Evolutionary conservation across 1,140 invertebrate genomes (phyloP).

Genomic region (Sminthurides bifidus): DNA sequence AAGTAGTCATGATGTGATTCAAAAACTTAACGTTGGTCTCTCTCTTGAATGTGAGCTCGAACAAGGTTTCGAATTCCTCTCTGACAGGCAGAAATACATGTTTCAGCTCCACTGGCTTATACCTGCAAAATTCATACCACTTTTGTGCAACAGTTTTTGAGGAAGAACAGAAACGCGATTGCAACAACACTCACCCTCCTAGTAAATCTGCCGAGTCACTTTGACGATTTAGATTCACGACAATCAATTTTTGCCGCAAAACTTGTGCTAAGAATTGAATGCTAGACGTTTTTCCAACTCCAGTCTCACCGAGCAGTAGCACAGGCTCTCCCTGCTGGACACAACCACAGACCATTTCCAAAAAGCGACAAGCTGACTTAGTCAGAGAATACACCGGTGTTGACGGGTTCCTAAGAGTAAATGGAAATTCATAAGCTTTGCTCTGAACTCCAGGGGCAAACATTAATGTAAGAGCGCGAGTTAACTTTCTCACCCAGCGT

Average conservation of each 20-base stretch:
- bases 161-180: no score
- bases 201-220: constrained; percentile 91
- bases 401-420: no score
- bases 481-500: no score
- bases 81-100: constrained; percentile 67
- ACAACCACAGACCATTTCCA: constrained; percentile 77
- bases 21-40: constrained; percentile 78
- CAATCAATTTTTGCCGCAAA: constrained; percentile 69
- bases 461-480: no score
- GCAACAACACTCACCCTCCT: no score
- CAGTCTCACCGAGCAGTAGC: constrained; percentile 93
- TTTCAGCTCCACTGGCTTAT: constrained; percentile 88
- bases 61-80: constrained; percentile 74
- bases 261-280: constrained; percentile 83
- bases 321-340: constrained; percentile 77
- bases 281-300: constrained; percentile 94
- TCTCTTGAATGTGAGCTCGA: constrained; percentile 62
- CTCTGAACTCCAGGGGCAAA: no score
- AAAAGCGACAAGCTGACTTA: constrained; percentile 57
- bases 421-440: no score
- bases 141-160: background rate
- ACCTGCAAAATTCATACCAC: constrained; percentile 41
- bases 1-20: constrained; percentile 60
- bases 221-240: constrained; percentile 99
- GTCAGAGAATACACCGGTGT: constrained; percentile 58